Conservation (phyloP, 1,140 invertebrate species). For the Orius insidiosus region DNA sequence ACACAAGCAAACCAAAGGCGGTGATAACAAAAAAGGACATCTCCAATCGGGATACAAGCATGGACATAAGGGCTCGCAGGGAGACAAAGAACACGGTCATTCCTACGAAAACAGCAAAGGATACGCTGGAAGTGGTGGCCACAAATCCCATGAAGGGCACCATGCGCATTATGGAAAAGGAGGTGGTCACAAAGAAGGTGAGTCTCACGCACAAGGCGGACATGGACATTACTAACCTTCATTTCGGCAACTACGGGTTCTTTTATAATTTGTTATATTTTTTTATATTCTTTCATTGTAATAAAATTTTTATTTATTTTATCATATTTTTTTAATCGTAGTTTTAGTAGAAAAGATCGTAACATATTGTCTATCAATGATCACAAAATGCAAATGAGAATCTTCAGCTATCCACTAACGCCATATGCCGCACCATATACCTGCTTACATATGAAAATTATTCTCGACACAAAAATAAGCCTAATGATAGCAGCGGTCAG, state of each 20-base stretch:
- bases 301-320: slow-evolving; percentile 20
- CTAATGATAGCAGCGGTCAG: too few relatives aligned
- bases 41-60: slow-evolving; percentile 20
- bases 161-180: slow-evolving; percentile 18
- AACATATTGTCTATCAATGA: too few relatives aligned
- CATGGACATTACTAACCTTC: slow-evolving; percentile 13
- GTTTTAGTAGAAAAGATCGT: too few relatives aligned
- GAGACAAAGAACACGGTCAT: slow-evolving; percentile 19
- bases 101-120: slow-evolving; percentile 20
- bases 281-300: slow-evolving; percentile 21
- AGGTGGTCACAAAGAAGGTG: slow-evolving; percentile 19
- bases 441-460: too few relatives aligned
- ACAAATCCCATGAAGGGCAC: slow-evolving; percentile 18
- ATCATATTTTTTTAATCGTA: too few relatives aligned
- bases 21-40: slow-evolving; percentile 19
- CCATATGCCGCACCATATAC: too few relatives aligned
- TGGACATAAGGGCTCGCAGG: slow-evolving; percentile 14
- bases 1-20: slow-evolving; percentile 20
- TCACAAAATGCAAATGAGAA: too few relatives aligned
- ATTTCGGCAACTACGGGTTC: too few relatives aligned
- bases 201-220: slow-evolving; percentile 20
- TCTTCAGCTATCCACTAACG: too few relatives aligned
- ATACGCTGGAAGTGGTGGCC: slow-evolving; percentile 18
- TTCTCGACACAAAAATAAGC: too few relatives aligned
- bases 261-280: not conserved